Evolutionary conservation across 2,113 vertebrate genomes (phyloP), one percentile per base, ranked within the genome.

Genomic region (Plecturocebus donacophilus): DNA sequence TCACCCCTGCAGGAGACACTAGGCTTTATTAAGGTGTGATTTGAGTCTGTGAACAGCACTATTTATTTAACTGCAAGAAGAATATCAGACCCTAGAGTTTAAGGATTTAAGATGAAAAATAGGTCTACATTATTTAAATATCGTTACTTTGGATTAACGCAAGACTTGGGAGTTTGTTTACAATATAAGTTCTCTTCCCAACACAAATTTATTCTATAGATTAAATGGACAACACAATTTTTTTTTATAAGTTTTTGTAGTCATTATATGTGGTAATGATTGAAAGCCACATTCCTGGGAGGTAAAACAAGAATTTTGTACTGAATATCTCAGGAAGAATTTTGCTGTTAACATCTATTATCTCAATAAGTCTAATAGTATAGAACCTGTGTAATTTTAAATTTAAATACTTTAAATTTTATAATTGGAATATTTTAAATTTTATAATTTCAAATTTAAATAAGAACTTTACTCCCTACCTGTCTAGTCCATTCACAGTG

Each of bases 391-490:
- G 49, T 79, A 42, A 88, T 92, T 95, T 93, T 95, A 86, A 85
- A 95, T 66, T 79, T 87, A 92, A 94, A 91, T 79, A 38, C 23
- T 58, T 58, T 58, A 58, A 8, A 58, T 58, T 23, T 58, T 58
- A 58, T 23, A 58, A 58, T 23, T 61, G 10, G 27, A 58, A 61
- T 27, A 61, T 61, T 61, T 27, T 12, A 61, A 25, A 61, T 61
- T 61, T 27, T 49, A 54, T 70, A 42, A 90, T 92, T 95, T 93
- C 91, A 86, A 85, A 95, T 68, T 75, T 87, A 90, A 92, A 91
- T 73, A 38, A 80, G 77, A 61, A 84, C 10, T 84, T 70, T 76
- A 7, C 66, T n/a, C 0, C 20, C 32, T 42, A 25, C 32, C 56
- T 73, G 32, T 88, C 49, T 68, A 23, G n/a, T 73, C 88, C 79